Conservation (phyloP, 2,113 vertebrate species). For the Centropus bengalensis region DNA sequence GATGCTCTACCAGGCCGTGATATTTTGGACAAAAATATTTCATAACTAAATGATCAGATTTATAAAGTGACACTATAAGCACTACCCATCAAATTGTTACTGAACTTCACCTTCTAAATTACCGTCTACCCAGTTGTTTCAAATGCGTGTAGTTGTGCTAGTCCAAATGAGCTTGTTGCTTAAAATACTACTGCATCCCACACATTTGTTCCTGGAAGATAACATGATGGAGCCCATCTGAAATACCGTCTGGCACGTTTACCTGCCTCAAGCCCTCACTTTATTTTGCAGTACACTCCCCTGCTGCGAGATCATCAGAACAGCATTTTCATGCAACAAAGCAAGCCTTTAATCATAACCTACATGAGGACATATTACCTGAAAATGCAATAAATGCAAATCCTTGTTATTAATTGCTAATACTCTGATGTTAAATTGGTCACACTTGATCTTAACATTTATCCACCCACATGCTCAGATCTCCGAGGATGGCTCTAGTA, state of each 20-base stretch:
- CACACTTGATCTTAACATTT: not conserved
- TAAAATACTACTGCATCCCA: constrained; percentile 71
- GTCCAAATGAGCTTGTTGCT: constrained; percentile 71
- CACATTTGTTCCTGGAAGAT: constrained; percentile 75
- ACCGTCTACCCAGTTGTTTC: constrained; percentile 61
- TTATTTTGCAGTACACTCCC: not conserved
- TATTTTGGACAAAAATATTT: not conserved
- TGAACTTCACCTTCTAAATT: constrained; percentile 55
- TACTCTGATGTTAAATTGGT: not conserved
- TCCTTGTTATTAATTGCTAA: not conserved
- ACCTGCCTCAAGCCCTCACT: constrained; percentile 12
- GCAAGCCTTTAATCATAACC: not conserved
- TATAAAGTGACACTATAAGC: constrained; percentile 12
- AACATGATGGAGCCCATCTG: constrained; percentile 50
- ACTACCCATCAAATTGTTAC: constrained; percentile 28
- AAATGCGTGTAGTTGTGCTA: constrained; percentile 40
- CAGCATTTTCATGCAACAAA: not conserved
- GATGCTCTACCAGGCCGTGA: not conserved
- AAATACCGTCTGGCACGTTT: constrained; percentile 52
- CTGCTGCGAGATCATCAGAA: not conserved
- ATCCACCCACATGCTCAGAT: not conserved
- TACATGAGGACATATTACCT: accelerated
- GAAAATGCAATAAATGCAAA: not conserved
- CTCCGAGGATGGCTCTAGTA: not conserved
- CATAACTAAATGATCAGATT: not conserved